Percentiles rank a stretch among this genome's conserved stretches.
phyloP scores from a whole-genome alignment of 2,888 invertebrate species.

The Melipona bicolor region DNA sequence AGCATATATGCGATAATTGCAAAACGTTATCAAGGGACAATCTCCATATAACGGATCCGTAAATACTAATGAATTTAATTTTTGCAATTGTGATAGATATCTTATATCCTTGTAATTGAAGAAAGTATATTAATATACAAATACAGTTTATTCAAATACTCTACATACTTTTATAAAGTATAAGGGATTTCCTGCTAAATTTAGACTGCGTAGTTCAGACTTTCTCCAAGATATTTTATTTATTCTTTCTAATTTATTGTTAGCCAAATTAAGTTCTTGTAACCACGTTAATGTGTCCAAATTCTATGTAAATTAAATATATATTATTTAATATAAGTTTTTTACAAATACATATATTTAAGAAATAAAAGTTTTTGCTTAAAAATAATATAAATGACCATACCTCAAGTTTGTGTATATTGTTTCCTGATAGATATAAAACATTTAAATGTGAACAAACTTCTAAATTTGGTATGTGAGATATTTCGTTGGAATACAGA shows the following conservation, averaged over 20 bases:
- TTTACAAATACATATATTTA: not conserved
- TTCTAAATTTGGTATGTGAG: conserved; percentile 61
- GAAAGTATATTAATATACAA: not conserved
- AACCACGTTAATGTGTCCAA: conserved; percentile 50
- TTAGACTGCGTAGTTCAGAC: conserved; percentile 56
- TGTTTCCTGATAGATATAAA: conserved; percentile 69
- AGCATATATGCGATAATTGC: conserved; percentile 68
- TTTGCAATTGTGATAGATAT: conserved; percentile 52
- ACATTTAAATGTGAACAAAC: conserved; percentile 45
- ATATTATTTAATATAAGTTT: not conserved
- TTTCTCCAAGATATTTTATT: conserved; percentile 51
- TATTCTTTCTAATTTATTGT: conserved; percentile 65
- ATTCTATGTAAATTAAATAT: conserved; percentile 49
- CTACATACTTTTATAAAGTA: conserved; percentile 57
- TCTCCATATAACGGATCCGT: conserved; percentile 70
- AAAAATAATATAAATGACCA: not conserved
- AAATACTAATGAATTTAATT: conserved; percentile 64
- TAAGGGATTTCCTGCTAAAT: conserved; percentile 70
- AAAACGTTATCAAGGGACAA: conserved; percentile 65
- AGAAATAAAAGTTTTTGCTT: not conserved
- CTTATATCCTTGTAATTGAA: conserved; percentile 63
- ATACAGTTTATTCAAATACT: conserved; percentile 4
- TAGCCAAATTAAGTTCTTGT: conserved; percentile 67
- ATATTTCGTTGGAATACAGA: conserved; percentile 70
- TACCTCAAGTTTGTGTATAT: conserved; percentile 59